phyloP scores from a whole-genome alignment of 2,888 invertebrate species.

The Orthonychiurus folsomi region DNA sequence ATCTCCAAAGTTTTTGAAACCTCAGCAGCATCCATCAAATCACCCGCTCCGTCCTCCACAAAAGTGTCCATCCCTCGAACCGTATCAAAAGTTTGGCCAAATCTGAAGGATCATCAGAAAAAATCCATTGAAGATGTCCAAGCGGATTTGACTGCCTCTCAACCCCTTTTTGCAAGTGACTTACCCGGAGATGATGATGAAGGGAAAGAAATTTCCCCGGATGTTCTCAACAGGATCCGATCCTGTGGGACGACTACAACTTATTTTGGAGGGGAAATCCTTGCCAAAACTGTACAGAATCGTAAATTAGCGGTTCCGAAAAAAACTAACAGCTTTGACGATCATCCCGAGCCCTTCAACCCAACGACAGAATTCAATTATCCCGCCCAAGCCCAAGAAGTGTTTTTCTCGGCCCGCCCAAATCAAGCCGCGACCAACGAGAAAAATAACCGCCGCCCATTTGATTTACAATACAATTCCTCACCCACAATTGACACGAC shows the following conservation, averaged over 20 bases:
- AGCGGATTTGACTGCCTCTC: background rate
- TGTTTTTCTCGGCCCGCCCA: conserved; percentile 4
- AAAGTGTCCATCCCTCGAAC: background rate
- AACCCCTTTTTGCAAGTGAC: background rate
- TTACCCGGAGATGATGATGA: conserved; percentile 16
- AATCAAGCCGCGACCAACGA: background rate
- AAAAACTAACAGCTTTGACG: conserved; percentile 17
- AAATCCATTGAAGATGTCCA: background rate
- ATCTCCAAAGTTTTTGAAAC: conserved; percentile 4
- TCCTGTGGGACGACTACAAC: conserved; percentile 82
- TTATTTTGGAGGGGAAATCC: conserved; percentile 76
- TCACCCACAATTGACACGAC: conserved; percentile 27
- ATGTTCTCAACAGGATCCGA: conserved; percentile 74
- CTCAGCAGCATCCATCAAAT: background rate
- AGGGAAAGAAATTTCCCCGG: conserved; percentile 48
- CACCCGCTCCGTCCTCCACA: background rate
- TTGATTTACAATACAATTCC: conserved; percentile 14
- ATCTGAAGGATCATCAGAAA: background rate
- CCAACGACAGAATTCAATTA: conserved; percentile 2
- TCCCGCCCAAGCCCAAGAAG: background rate
- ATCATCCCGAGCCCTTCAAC: conserved; percentile 7
- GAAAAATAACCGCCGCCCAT: conserved; percentile 8
- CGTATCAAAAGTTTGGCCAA: background rate
- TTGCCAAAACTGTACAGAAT: conserved; percentile 45
- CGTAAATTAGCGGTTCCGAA: conserved; percentile 29